Evolutionary conservation across 2,113 vertebrate genomes (phyloP), one percentile per base, ranked within the genome.

Genomic region (pig (Sus scrofa)): DNA sequence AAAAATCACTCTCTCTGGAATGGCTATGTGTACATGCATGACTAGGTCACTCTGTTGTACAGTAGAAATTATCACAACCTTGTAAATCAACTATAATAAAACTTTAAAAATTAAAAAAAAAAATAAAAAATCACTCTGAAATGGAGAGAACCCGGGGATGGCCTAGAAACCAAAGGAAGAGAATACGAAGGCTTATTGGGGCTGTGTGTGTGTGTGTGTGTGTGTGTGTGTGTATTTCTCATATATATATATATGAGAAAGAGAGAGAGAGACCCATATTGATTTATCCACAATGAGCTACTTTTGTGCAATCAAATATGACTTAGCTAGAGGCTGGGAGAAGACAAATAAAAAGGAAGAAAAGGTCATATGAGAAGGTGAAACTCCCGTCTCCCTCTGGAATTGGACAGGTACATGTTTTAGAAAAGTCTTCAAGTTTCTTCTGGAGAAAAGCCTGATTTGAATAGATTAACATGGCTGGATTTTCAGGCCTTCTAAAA

Each of bases 401-500:
- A 70, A 27, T 20, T 32, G 26, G 32, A 30, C 56, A 87, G 75
- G 54, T 87, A 44, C 7, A 11, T 56, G 30, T 68, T 96, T 95
- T n/a, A 50, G 44, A 75, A 93, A 94, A 34, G 24, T 26, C 70
- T 77, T 81, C 83, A 62, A n/a, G 75, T 0, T 77, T 90, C 67
- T 87, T 73, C 86, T 84, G 67, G 79, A 73, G 27, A 67, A 93
- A 94, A 12, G 34, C 18, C 86, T 90, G 54, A 78, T 94, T 70
- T 96, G 84, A 96, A 94, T 96, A 63, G 50, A 92, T 88, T 96
- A 90, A 79, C 86, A 78, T 70, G 44, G 65, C 84, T 94, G 20
- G 56, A 84, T 95, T 97, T 89, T 65, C 86, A 77, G 0, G 67
- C 70, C 78, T 90, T 97, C 91, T 91, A 93, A 96, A 96, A 94